Evolutionary conservation across 2,113 vertebrate genomes (phyloP), one percentile per base, ranked within the genome.

Genomic region (Hemichromis elongatus): DNA sequence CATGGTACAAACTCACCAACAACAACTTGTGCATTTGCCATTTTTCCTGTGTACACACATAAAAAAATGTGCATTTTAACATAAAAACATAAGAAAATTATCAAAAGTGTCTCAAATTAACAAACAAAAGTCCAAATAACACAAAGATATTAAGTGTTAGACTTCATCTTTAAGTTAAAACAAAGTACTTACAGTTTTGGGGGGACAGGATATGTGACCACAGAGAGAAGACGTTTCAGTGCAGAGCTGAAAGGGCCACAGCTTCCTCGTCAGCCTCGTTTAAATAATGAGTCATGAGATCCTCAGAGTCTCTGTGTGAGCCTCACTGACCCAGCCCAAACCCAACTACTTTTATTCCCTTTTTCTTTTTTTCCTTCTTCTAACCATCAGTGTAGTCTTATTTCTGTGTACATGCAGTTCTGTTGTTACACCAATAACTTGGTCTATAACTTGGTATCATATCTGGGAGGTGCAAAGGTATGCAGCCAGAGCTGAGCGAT

Each of bases 1-100:
- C 18, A 28, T 73, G 24, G 68, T 16, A 28, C 66, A 53, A 7
- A 94, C 93, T 93, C 88, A 93, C 94, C 94, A 26, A 89, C 84
- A 52, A 83, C 24, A 5, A 83, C 81, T 61, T 91, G 92, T 35
- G 5, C 4, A 11, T 57, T 86, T 28, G 81, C 87, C 92, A 94
- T 94, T 3, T 5, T 85, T 45, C 79, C 93, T 92, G 82, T 18
- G 59, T 55, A 79, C 2, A 63, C 50, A 30, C 9, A 9, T 50
- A 35, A 47, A 63, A 37, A 55, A 1, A 16, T 35, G 3, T 6
- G 30, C 30, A 13, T 7, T 37, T 13, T 4, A 35, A 24, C 7
- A 8, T 45, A 16, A 54, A 33, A 4, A 53, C 8, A 18, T 5
- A 4, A 57, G 13, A 16, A 19, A 53, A 53, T 53, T 2, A 53